Conservation (phyloP, 2,113 vertebrate genomes). For the Lipotes vexillifer region DNA sequence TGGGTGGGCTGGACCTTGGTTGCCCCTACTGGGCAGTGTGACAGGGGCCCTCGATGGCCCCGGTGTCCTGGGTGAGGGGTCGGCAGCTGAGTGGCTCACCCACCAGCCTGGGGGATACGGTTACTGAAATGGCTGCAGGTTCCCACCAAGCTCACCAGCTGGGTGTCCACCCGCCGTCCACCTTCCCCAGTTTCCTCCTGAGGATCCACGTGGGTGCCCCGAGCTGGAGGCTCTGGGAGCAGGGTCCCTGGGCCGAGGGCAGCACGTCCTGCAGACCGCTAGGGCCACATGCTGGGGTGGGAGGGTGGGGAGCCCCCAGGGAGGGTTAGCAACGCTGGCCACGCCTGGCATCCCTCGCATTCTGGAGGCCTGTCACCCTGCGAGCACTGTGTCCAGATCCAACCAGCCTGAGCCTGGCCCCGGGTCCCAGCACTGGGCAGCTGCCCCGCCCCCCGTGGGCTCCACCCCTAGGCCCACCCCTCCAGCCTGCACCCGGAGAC, state of each 20-base stretch:
- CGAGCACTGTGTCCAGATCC: accelerated
- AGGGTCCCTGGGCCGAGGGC: not conserved
- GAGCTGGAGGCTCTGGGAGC: not conserved
- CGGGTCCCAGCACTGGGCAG: accelerated
- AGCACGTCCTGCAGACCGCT: not conserved
- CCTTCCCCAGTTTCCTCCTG: not conserved
- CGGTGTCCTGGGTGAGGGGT: not conserved
- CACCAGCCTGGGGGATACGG: not conserved
- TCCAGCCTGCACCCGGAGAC: too few species aligned
- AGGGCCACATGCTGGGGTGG: not conserved
- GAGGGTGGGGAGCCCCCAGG: not conserved
- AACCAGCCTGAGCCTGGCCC: not conserved
- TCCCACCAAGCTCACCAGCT: too few species aligned
- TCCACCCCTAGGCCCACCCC: too few species aligned
- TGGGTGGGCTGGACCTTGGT: not conserved
- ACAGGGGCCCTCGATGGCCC: not conserved
- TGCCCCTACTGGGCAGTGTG: not conserved
- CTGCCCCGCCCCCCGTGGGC: not conserved
- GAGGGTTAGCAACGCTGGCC: not conserved
- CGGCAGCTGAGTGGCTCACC: not conserved
- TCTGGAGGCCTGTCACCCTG: not conserved
- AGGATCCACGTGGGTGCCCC: not conserved
- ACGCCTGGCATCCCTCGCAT: too few species aligned
- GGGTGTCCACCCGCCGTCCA: accelerated
- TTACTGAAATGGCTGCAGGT: not conserved